Evolutionary conservation across 2,888 invertebrate species (phyloP), one percentile per base, ranked within the genome.

Genomic region (Caenorhabditis auriculariae): DNA sequence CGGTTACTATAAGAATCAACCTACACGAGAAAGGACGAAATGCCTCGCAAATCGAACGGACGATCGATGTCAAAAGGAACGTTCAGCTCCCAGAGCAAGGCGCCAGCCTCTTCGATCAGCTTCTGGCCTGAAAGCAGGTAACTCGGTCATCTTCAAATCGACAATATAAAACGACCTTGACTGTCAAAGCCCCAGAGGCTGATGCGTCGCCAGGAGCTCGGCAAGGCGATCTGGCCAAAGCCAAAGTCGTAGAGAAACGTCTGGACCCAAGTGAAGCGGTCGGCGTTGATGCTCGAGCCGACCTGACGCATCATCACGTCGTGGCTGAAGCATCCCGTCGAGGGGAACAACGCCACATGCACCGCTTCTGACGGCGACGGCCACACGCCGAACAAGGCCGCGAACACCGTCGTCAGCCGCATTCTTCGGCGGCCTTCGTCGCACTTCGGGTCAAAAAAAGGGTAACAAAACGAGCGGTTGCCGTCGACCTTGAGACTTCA

Each of bases 231-330:
- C 43, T 66, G 60, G 1, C 69, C 71, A 41, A 72, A 72, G 7
- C 75, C 75, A 50, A 76, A 76, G 17, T 77, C 74, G 52, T 75
- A 77, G 23, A 72, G 60, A 48, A 60, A 69, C n/a, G 74, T 68
- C 56, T 77, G 77, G 9, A 77, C 50, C 77, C 77, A 77, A 6
- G 70, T 71, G 35, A 77, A 62, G 43, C 72, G 72, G 39, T 63
- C 58, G 3, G 21, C 45, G 27, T 49, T 47, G 50, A 76, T 74
- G 19, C 54, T 56, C 17, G 46, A 35, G 19, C 76, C 65, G 21
- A 74, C 69, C 67, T 76, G 70, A 19, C 68, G 60, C 77, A 76
- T 75, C 76, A 76, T 77, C 24, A 72, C 66, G 53, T 77, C 76
- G 54, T 77, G 77, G 24, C 70, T 70, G 53, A 63, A 77, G 46